Percentiles rank a stretch among this genome's conserved stretches.
These are phyloP conservation scores for Haliclona indistincta DNA, from an alignment of 37 sponge, comb jelly and placozoan genomes.

Conservation along the genomic window DNA sequence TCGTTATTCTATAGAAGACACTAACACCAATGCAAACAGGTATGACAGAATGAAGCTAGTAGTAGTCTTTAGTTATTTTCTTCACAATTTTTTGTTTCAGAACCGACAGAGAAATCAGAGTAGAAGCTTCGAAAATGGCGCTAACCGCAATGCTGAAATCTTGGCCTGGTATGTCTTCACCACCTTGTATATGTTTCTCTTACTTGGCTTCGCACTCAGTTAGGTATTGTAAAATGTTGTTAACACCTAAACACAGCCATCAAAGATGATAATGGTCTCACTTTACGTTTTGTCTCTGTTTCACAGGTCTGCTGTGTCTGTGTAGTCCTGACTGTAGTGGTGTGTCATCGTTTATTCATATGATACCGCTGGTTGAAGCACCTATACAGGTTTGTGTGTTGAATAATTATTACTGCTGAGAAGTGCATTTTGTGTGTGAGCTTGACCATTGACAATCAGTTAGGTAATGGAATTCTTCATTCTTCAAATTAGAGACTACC, in stretches of 20 bases:
- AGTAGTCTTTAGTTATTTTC: background rate
- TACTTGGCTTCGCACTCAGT: background rate
- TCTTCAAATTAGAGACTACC: no score
- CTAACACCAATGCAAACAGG: background rate
- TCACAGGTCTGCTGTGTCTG: constrained; percentile 23
- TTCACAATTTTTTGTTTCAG: background rate
- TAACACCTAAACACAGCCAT: background rate
- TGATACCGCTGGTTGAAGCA: constrained; percentile 42
- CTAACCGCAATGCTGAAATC: constrained; percentile 56
- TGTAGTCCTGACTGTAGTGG: constrained; percentile 27
- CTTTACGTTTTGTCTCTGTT: background rate
- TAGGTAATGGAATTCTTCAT: no score
- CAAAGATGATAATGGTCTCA: background rate
- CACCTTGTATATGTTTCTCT: background rate
- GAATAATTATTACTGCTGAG: background rate
- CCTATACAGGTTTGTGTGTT: constrained; percentile 38
- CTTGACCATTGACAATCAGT: no score
- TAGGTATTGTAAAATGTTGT: background rate
- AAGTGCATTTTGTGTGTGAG: background rate
- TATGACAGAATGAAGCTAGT: background rate
- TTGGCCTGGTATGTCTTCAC: constrained; percentile 49
- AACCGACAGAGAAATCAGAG: constrained; percentile 18
- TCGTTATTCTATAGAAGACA: constrained; percentile 7
- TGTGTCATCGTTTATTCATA: constrained; percentile 29
- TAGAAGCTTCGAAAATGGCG: constrained; percentile 64